A percentile compares a stretch with the other conserved stretches of the same genome.
These are phyloP conservation scores for Apamea sordens DNA, from an alignment of 2,888 invertebrate genomes.

Conservation along the genomic window DNA sequence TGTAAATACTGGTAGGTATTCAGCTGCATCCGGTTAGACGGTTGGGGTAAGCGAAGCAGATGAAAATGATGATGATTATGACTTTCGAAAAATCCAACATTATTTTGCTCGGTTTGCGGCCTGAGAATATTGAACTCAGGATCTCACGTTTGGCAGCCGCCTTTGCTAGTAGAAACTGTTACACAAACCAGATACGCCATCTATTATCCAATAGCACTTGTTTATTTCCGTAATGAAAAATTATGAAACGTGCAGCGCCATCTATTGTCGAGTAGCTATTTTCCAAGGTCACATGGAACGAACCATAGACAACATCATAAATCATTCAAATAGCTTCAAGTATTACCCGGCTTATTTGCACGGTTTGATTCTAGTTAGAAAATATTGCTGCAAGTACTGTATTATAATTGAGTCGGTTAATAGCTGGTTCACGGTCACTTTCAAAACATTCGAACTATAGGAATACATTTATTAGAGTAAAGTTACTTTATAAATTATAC, in stretches of 20 bases:
- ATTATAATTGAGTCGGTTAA: constrained; percentile 27
- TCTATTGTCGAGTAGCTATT: constrained; percentile 72
- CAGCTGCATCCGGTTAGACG: no score
- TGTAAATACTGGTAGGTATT: no score
- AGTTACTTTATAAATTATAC: neutral
- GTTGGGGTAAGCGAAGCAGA: no score
- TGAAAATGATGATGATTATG: neutral
- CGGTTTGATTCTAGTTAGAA: neutral
- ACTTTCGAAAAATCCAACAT: neutral
- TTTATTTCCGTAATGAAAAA: neutral
- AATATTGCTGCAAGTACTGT: neutral
- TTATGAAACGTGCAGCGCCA: constrained; percentile 56
- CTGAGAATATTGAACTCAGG: neutral
- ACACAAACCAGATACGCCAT: constrained; percentile 20
- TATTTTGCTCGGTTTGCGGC: neutral
- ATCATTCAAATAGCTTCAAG: constrained; percentile 59
- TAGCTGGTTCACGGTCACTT: constrained; percentile 39
- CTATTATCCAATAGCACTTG: constrained; percentile 29
- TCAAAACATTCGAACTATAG: constrained; percentile 37
- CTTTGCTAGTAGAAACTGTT: neutral
- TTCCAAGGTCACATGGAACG: constrained; percentile 78
- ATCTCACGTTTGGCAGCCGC: neutral
- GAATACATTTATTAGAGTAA: fast-evolving
- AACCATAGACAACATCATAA: constrained; percentile 75
- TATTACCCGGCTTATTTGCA: constrained; percentile 50